Percentiles rank a stretch among this genome's conserved stretches.
Evolutionary conservation across 2,888 invertebrate species (phyloP).

Genomic region (Pycnomerus fuliginosus): DNA sequence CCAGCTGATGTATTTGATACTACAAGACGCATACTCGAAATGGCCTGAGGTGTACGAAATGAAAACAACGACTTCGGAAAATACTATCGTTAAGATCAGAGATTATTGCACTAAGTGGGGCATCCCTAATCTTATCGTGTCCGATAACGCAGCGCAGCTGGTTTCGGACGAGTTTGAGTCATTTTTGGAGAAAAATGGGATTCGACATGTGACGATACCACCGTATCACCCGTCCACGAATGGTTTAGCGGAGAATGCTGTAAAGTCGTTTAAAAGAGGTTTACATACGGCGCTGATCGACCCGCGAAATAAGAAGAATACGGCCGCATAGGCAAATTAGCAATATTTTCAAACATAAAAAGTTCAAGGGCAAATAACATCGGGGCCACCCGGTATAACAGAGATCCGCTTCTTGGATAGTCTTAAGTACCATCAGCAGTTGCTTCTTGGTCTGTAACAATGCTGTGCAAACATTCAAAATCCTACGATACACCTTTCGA

Average conservation of each 20-base stretch:
- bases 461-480: no score
- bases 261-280: constrained; percentile 10
- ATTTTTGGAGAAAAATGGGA: constrained; percentile 18
- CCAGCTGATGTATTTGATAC: neutral
- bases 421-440: no score
- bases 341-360: no score
- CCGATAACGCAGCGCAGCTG: neutral
- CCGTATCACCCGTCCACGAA: constrained; percentile 3
- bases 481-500: no score
- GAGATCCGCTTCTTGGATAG: no score
- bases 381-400: no score
- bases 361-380: no score
- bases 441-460: no score
- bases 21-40: neutral
- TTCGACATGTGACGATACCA: constrained; percentile 6
- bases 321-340: no score
- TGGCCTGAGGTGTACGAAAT: neutral
- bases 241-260: constrained; percentile 17
- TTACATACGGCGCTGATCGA: constrained; percentile 14
- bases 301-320: constrained; percentile 6
- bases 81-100: neutral
- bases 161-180: neutral
- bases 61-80: neutral
- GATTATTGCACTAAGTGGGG: neutral
- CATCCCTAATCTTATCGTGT: neutral